Conservation (phyloP, 2,113 vertebrate species). For the Corythornis vintsioides region DNA sequence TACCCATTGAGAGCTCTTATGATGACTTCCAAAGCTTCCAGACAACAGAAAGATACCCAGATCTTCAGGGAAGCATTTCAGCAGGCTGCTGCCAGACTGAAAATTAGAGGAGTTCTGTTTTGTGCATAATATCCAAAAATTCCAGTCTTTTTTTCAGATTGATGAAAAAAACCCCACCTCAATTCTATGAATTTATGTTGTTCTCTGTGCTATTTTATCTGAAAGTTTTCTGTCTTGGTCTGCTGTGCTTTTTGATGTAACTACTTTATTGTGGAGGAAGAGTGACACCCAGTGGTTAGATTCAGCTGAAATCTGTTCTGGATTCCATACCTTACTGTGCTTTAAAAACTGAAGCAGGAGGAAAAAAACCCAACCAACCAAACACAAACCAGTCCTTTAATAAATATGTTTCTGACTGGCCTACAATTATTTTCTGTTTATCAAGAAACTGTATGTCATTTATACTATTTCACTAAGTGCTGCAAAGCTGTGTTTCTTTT, state of each 20-base stretch:
- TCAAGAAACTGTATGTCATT: neutral
- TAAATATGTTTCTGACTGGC: neutral
- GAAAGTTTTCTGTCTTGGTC: rapidly evolving
- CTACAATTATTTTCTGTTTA: neutral
- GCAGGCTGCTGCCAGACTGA: neutral
- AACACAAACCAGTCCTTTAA: neutral
- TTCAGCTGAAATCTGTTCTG: neutral
- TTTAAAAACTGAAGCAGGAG: neutral
- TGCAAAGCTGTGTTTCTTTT: neutral
- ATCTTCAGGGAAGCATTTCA: neutral
- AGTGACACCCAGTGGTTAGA: constrained; percentile 75
- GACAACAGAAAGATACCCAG: neutral
- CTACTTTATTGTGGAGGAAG: neutral
- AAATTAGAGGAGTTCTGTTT: neutral
- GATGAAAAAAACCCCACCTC: neutral
- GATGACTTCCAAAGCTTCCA: neutral
- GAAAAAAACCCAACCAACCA: no score
- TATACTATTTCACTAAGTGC: neutral
- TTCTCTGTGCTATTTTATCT: neutral
- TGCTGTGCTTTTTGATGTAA: rapidly evolving
- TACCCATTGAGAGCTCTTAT: neutral
- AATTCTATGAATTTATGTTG: neutral
- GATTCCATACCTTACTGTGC: neutral
- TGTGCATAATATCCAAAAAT: neutral
- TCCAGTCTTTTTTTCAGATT: neutral